phyloP scores from a whole-genome alignment of 1,140 invertebrate genomes.

The Pararge aegeria region DNA sequence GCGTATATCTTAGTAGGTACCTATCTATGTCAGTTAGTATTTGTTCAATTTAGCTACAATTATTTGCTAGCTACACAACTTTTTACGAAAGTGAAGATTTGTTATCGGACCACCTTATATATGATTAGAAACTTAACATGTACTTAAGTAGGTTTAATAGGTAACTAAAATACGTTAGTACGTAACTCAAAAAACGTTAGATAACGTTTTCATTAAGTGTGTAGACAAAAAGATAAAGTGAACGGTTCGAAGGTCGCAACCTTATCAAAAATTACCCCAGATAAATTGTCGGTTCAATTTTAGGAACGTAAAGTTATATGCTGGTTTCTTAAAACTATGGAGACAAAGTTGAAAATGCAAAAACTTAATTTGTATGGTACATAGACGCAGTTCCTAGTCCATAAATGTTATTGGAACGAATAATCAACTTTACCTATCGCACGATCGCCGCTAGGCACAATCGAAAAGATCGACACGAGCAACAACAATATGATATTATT shows the following conservation, averaged over 20 bases:
- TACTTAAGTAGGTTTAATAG: no score
- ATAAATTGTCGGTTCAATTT: constrained; percentile 28
- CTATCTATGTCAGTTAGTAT: no score
- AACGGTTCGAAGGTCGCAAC: constrained; percentile 23
- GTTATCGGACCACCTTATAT: no score
- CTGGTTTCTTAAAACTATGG: neutral
- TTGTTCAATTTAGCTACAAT: no score
- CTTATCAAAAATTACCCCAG: constrained; percentile 34
- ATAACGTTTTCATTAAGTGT: neutral
- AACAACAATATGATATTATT: constrained; percentile 48
- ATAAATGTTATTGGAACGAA: constrained; percentile 50
- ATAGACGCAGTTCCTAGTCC: constrained; percentile 20
- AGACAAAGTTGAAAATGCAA: neutral
- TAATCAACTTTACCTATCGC: constrained; percentile 41
- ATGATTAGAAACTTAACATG: no score
- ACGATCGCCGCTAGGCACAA: constrained; percentile 39
- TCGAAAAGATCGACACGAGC: constrained; percentile 44
- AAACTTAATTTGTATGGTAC: constrained; percentile 1
- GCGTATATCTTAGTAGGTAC: no score
- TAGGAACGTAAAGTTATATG: neutral
- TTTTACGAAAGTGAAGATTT: no score
- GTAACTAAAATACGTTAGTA: no score
- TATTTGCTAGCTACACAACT: no score
- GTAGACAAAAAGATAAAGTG: constrained; percentile 12
- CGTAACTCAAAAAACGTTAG: neutral